phyloP scores from a whole-genome alignment of 37 sponge, comb jelly and placozoan species.

The Mnemiopsis leidyi region DNA sequence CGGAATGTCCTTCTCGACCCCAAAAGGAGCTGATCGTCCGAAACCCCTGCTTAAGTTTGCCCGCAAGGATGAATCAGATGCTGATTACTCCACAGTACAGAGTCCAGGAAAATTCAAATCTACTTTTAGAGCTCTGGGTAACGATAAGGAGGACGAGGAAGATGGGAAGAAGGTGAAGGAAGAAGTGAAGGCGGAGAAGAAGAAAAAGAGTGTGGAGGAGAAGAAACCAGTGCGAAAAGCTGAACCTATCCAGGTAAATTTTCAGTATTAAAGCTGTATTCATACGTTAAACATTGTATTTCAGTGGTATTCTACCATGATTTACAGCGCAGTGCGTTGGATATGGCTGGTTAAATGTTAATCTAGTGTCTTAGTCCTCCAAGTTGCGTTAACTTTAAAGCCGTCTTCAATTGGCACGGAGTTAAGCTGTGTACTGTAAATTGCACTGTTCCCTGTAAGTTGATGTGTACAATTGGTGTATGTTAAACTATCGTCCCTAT shows the following conservation, averaged over 20 bases:
- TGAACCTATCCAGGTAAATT: background rate
- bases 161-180: background rate
- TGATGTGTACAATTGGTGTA: no score
- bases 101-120: slow-evolving; percentile 55
- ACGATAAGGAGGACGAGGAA: background rate
- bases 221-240: slow-evolving; percentile 4
- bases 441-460: no score
- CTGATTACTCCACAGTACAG: background rate
- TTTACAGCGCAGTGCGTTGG: no score
- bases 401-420: no score
- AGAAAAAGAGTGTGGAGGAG: background rate
- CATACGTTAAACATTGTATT: no score
- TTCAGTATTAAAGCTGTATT: no score
- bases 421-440: no score
- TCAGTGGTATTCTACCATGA: no score
- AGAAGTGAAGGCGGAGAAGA: background rate
- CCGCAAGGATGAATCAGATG: background rate
- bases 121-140: slow-evolving; percentile 37
- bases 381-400: no score
- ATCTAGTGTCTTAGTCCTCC: no score
- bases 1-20: slow-evolving; percentile 5
- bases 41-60: slow-evolving; percentile 56
- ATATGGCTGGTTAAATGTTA: no score
- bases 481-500: no score
- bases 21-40: slow-evolving; percentile 55